phyloP scores from a whole-genome alignment of 2,113 vertebrate genomes.

The Passer montanus region DNA sequence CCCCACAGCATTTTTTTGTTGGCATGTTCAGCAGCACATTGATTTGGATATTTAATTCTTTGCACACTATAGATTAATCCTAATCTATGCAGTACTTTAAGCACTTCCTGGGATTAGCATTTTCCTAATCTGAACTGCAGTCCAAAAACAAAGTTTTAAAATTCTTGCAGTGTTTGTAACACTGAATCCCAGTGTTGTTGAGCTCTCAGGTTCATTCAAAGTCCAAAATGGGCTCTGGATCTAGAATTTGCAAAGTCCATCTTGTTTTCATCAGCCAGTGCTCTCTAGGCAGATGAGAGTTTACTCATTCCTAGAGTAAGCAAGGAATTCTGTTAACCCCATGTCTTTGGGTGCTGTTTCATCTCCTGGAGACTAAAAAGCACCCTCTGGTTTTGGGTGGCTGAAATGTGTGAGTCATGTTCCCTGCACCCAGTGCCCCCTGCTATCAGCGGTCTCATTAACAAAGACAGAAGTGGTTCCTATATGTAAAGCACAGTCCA shows the following conservation, averaged over 20 bases:
- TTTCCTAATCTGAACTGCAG: not conserved
- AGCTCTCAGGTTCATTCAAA: not conserved
- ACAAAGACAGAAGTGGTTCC: not conserved
- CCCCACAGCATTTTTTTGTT: constrained; percentile 8
- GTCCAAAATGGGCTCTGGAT: not conserved
- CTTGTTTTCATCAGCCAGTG: not conserved
- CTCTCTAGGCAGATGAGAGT: not conserved
- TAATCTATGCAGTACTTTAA: not conserved
- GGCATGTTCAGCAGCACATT: not conserved
- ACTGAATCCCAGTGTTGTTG: not conserved
- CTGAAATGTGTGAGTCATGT: not conserved
- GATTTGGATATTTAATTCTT: constrained; percentile 7
- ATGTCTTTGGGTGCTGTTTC: not conserved
- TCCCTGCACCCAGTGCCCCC: not conserved
- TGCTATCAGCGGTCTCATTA: not conserved
- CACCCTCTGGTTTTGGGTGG: not conserved
- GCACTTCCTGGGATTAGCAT: not conserved
- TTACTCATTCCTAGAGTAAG: not conserved
- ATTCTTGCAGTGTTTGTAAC: not conserved
- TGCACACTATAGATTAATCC: not conserved
- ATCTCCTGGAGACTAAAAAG: not conserved
- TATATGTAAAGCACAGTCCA: not conserved
- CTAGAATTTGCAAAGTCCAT: not conserved
- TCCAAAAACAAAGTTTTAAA: not conserved
- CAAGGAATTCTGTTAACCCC: not conserved